Conservation (phyloP, 2,797 vertebrate species). For the Novumbra hubbsi region DNA sequence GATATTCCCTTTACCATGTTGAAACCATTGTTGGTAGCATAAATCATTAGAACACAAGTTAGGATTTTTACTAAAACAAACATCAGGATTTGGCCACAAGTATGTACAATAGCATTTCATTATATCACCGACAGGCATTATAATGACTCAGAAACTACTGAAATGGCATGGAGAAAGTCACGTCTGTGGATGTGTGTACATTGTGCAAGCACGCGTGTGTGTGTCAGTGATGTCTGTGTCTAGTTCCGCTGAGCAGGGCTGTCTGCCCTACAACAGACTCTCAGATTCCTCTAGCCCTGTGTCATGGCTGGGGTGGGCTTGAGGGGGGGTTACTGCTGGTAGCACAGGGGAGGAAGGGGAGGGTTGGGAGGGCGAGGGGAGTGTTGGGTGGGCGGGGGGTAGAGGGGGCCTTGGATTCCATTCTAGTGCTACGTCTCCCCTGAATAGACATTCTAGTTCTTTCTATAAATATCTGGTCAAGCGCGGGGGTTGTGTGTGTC, state of each 20-base stretch:
- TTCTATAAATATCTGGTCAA: slow-evolving; percentile 60
- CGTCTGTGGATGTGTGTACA: not conserved
- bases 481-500: too few relatives aligned
- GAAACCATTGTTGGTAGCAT: too few relatives aligned
- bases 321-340: slow-evolving; percentile 18
- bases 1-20: too few relatives aligned
- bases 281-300: slow-evolving; percentile 52
- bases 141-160: too few relatives aligned
- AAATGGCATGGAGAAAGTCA: too few relatives aligned
- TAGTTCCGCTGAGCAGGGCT: slow-evolving; percentile 15
- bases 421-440: slow-evolving; percentile 57
- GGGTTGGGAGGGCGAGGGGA: slow-evolving; percentile 4
- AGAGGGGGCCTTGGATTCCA: slow-evolving; percentile 70
- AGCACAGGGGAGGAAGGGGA: slow-evolving; percentile 10
- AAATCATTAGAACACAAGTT: too few relatives aligned
- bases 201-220: slow-evolving; percentile 3
- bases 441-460: slow-evolving; percentile 75
- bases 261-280: slow-evolving; percentile 27
- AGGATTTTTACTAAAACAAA: too few relatives aligned
- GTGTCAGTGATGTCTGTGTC: slow-evolving; percentile 8
- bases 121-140: too few relatives aligned
- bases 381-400: slow-evolving; percentile 22
- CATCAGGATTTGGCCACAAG: too few relatives aligned
- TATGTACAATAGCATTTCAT: too few relatives aligned
- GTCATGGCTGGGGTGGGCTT: slow-evolving; percentile 19